These are phyloP conservation scores for Sebastiscus albofasciatus DNA, from an alignment of 2,797 vertebrate species.

Conservation along the genomic window DNA sequence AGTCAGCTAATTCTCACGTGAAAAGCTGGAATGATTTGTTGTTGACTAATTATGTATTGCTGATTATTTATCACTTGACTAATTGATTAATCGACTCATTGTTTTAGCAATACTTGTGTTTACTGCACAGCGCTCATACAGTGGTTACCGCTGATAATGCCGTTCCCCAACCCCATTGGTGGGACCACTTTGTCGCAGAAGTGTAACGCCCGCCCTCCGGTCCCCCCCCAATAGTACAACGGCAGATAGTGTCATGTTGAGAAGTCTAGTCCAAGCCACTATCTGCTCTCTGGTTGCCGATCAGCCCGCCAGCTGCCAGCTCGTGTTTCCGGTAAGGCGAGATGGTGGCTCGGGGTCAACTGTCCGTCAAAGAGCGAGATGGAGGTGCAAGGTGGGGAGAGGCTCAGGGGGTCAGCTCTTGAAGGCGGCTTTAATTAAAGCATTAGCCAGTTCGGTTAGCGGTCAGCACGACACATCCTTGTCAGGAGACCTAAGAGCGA, in stretches of 20 bases:
- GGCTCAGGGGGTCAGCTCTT: conserved; percentile 16
- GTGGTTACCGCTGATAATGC: background rate
- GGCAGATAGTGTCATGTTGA: background rate
- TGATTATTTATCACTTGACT: background rate
- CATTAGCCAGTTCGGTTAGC: conserved; percentile 26
- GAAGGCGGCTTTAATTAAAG: conserved; percentile 67
- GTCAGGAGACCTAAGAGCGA: conserved; percentile 47
- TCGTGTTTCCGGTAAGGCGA: conserved; percentile 67
- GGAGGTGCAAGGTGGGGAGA: conserved; percentile 23
- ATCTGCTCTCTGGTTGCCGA: conserved; percentile 54
- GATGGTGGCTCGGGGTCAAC: conserved; percentile 58
- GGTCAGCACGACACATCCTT: conserved; percentile 45
- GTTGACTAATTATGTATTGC: background rate
- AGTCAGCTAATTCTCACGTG: background rate
- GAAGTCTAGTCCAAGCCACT: conserved; percentile 32
- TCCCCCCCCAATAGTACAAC: background rate
- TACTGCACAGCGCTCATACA: background rate
- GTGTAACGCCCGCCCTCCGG: background rate
- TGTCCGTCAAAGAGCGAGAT: conserved; percentile 54
- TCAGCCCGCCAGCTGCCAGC: conserved; percentile 21
- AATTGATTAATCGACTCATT: background rate
- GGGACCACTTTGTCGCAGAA: background rate
- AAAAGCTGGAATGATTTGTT: background rate
- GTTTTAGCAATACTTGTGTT: background rate
- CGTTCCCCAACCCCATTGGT: background rate